Base-by-base conservation (phyloP, 92 coral and sea anemone species). In the Zoanthus sansibaricus region DNA sequence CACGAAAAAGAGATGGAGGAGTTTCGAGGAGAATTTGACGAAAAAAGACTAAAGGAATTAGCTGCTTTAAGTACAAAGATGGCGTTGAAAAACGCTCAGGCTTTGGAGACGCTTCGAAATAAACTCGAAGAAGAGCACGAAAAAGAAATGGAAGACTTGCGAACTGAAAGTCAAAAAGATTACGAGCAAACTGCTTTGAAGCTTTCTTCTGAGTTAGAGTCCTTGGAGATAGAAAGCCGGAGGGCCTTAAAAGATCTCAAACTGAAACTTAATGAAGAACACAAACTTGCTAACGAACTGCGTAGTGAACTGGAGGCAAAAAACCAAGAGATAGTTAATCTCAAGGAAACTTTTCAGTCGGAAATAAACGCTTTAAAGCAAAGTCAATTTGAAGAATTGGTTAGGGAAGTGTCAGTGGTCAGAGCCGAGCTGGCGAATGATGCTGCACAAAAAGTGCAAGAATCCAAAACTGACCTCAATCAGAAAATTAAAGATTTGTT, bases 371-470 rank as follows among this genome's bases (percentile, higher is more conserved):
- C 56, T 18, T 71, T 97, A 10, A 95, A 93, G 78, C 94, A 92
- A 72, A 87, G 89, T 17, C 95, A 95, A 75, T 95, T 78, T 78
- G 94, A 93, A 69, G 92, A 97, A 59, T 83, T 97, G 61, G 52
- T 97, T 48, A 96, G 95, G 42, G 99, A 97, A 82, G 99, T 97
- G 1, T 97, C 98, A 8, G 92, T 84, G 66, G 95, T 97, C 61
- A 91, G 99, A 15, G 94, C 98, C 17, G 99, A 97, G 51, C 91
- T 97, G 46, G 99, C 99, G 9, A 88, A 93, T 86, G 97, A 97
- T 67, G 98, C 97, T 2, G 99, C 98, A 3, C 98, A 95, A 82
- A 93, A 97, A 76, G 86, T 97, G 14, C 96, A 95, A 82, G 95
- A 95, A 80, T 96, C 86, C 6, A 90, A 93, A 49, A 59, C 91